Conservation (phyloP, 2,113 vertebrate species). For the Embiotoca jacksoni region DNA sequence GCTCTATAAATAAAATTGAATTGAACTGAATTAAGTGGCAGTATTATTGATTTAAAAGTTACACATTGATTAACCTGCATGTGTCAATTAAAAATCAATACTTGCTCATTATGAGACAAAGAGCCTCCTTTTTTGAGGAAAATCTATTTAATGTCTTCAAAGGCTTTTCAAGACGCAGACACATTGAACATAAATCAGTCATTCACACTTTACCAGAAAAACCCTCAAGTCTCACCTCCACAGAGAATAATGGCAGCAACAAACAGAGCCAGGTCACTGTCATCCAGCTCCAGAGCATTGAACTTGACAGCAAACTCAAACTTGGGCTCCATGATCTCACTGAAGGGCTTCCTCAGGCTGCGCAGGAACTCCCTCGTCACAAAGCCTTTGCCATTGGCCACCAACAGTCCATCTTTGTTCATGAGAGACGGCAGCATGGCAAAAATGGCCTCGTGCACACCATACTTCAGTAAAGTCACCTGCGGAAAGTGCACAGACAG, state of each 20-base stretch:
- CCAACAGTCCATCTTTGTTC: conserved; percentile 98
- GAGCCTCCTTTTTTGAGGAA: no score
- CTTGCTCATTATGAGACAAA: neutral
- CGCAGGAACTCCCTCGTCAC: conserved; percentile 97
- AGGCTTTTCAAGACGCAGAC: neutral
- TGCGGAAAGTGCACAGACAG: conserved; percentile 43
- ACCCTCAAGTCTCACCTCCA: conserved; percentile 88
- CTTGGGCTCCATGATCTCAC: conserved; percentile 98
- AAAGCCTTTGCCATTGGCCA: conserved; percentile 96
- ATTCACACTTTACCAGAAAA: conserved; percentile 1
- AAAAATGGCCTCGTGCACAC: conserved; percentile 98
- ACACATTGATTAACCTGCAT: neutral
- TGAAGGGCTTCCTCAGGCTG: conserved; percentile 96
- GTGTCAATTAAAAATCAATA: neutral
- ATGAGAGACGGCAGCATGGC: conserved; percentile 98
- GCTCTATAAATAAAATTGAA: neutral
- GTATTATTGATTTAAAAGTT: neutral
- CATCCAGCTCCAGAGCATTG: conserved; percentile 96
- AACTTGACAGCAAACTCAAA: conserved; percentile 99
- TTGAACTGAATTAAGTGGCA: no score
- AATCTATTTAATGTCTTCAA: neutral
- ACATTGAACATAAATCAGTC: neutral
- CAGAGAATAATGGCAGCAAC: conserved; percentile 98
- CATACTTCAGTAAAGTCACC: conserved; percentile 97
- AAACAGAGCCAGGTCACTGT: conserved; percentile 98